Conservation (phyloP, 2,113 vertebrate genomes). For the Rhadina sibilatrix region DNA sequence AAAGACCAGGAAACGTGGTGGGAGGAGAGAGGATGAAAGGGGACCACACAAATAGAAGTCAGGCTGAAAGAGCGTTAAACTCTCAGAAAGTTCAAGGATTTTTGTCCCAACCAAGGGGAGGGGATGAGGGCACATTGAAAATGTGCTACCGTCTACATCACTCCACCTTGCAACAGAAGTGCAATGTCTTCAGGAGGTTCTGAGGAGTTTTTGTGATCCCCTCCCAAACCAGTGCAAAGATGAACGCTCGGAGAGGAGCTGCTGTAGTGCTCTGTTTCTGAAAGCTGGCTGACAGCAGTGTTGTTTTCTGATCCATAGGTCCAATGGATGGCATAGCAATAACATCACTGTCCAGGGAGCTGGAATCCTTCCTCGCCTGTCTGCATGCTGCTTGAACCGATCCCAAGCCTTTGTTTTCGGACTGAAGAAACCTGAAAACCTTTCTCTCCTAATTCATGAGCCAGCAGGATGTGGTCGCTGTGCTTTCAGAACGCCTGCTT, state of each 20-base stretch:
- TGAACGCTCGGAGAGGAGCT: neutral
- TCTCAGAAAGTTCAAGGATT: neutral
- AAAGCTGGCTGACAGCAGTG: constrained; percentile 49
- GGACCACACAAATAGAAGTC: neutral
- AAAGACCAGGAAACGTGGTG: rapidly evolving
- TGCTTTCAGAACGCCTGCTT: constrained; percentile 96
- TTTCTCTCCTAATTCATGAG: constrained; percentile 92
- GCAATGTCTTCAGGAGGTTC: neutral
- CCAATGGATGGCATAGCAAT: constrained; percentile 76
- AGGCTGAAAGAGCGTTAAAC: neutral
- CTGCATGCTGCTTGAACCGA: constrained; percentile 39
- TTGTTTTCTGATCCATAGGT: constrained; percentile 72
- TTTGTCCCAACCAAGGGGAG: neutral
- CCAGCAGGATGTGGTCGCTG: constrained; percentile 95
- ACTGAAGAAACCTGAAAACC: constrained; percentile 68
- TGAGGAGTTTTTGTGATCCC: neutral
- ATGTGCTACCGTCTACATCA: neutral
- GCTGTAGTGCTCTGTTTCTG: neutral
- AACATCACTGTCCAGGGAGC: constrained; percentile 20
- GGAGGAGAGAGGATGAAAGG: neutral
- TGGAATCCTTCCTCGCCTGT: neutral
- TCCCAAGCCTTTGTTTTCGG: constrained; percentile 57
- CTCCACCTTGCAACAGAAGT: neutral
- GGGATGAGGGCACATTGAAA: neutral
- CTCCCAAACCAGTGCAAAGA: neutral